Evolutionary conservation across 2,797 vertebrate species (phyloP).

Genomic region (Balearica regulorum): DNA sequence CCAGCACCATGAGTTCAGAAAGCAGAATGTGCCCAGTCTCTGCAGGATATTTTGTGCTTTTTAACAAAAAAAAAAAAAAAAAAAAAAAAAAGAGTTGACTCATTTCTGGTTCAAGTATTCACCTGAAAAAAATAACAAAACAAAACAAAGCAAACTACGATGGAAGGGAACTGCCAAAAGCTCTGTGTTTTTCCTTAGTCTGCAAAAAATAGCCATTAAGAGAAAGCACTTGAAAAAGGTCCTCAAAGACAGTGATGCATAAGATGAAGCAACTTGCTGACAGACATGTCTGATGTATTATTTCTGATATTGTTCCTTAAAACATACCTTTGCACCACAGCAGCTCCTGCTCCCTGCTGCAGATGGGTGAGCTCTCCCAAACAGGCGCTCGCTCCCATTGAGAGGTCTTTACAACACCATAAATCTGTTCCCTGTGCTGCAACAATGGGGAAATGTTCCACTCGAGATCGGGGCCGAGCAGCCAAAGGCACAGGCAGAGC

Average conservation of each 20-base stretch:
- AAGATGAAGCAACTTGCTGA: background rate
- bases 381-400: fast-evolving
- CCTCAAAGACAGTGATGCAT: background rate
- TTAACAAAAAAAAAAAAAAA: background rate
- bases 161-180: background rate
- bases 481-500: background rate
- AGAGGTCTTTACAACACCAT: background rate
- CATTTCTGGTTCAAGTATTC: constrained; percentile 32
- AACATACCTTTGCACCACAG: background rate
- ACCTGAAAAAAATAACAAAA: constrained; percentile 19
- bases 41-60: background rate
- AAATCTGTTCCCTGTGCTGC: background rate
- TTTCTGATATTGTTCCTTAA: background rate
- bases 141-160: background rate
- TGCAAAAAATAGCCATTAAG: background rate
- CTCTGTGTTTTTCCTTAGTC: background rate
- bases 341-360: background rate
- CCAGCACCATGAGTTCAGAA: background rate
- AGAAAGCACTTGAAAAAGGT: background rate
- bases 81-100: background rate
- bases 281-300: background rate
- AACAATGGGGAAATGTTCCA: background rate
- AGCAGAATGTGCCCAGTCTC: background rate
- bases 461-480: fast-evolving
- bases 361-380: background rate